Base-by-base conservation (phyloP, 2,113 vertebrate genomes). In the Corythornis madagascariensis region DNA sequence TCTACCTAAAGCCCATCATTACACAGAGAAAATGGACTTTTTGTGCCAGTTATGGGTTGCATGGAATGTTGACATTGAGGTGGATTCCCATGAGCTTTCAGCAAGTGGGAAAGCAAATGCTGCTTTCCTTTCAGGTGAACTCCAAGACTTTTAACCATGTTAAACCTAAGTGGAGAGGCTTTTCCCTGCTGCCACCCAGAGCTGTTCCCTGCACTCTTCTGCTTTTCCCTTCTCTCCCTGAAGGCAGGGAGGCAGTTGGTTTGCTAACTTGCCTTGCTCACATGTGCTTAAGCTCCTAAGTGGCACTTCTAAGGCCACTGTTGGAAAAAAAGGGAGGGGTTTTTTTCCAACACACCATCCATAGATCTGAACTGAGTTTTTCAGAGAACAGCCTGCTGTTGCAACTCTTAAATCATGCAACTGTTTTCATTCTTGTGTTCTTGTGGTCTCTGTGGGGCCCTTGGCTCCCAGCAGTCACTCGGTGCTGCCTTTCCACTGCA, bases 101-200 rank as follows among this genome's bases (percentile, higher is more conserved):
- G 35, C 52, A 50, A 14, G 4, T 17, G 33, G 42, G 38, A 89
- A 81, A 59, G 21, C 11, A 55, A 82, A 56, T 7, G 11, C 15
- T 33, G 11, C 15, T 16, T 57, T 67, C 21, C 6, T 21, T 78
- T 78, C 40, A 47, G 38, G n/a, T 56, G 20, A 53, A 12, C 8
- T 19, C 48, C 17, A 11, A 63, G 33, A 16, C 14, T 9, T 71
- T 69, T 35, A 74, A 52, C 22, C 11, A 17, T 3, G 15, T 61
- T 35, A 70, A 79, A 28, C 9, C 10, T 1, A 26, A 76, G 16
- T 9, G 31, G 55, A 61, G 56, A 57, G n/a, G 45, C 31, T 64
- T 66, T 40, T 82, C 0, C 0, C 42, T 56, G 8, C 28, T 67
- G 16, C 14, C 0, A 0, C 43, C 2, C 2, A 29, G 35, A 83